A percentile compares a stretch with the other conserved stretches of the same genome.
These are phyloP conservation scores for Mechanitis mazaeus DNA, from an alignment of 2,888 invertebrate species.

Conservation along the genomic window DNA sequence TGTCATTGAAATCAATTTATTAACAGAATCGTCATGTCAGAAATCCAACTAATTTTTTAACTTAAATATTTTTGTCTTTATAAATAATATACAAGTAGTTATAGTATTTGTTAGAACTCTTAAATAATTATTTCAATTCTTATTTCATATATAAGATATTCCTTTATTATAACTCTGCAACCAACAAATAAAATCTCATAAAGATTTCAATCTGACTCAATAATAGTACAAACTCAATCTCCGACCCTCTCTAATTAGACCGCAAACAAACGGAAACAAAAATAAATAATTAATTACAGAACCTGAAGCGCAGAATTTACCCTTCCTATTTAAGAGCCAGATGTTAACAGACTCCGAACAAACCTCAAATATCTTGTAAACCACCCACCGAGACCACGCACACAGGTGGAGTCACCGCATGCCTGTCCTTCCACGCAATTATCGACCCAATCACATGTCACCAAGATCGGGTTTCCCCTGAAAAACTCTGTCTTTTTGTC, in stretches of 20 bases:
- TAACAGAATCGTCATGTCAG: too few species aligned
- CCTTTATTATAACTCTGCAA: too few species aligned
- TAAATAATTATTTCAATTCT: too few species aligned
- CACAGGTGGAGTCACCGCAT: slow-evolving; percentile 33
- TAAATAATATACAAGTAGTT: too few species aligned
- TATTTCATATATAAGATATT: too few species aligned
- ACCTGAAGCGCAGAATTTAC: slow-evolving; percentile 57
- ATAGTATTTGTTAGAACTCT: too few species aligned
- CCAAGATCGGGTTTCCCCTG: slow-evolving; percentile 38
- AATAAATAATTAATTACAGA: slow-evolving; percentile 74
- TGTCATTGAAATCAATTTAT: too few species aligned
- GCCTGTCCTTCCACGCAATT: slow-evolving; percentile 26
- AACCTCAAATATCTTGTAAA: slow-evolving; percentile 73
- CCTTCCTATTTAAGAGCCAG: slow-evolving; percentile 71
- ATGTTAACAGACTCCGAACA: slow-evolving; percentile 70
- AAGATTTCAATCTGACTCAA: too few species aligned
- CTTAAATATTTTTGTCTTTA: too few species aligned
- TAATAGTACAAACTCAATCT: slow-evolving; percentile 26
- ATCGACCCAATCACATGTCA: slow-evolving; percentile 30
- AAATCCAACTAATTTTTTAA: too few species aligned
- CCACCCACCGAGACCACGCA: slow-evolving; percentile 61
- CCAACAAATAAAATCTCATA: background rate
- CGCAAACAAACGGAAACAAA: slow-evolving; percentile 55
- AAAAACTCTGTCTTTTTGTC: slow-evolving; percentile 49
- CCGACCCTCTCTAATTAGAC: slow-evolving; percentile 40